Conservation (phyloP, 2,888 invertebrate species). For the Lithophane socia region DNA sequence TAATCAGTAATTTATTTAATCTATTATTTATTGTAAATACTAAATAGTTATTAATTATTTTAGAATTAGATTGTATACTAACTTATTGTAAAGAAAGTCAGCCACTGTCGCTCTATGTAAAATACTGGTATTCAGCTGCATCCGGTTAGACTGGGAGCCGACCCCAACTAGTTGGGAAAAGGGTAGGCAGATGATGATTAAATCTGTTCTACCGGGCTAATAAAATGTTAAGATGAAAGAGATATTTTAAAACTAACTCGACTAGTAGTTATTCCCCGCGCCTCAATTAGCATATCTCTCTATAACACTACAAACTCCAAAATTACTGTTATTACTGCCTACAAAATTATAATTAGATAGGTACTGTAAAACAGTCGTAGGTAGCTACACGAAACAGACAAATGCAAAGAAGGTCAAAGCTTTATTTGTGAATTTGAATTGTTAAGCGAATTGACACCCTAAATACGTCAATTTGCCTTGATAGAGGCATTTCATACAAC, state of each 20-base stretch:
- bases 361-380: constrained; percentile 14
- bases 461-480: not conserved
- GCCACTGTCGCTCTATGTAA: not conserved
- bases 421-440: not conserved
- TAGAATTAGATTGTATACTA: too few relatives aligned
- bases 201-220: not conserved
- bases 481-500: not conserved
- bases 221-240: constrained; percentile 15
- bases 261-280: constrained; percentile 3
- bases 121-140: too few relatives aligned
- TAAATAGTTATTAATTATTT: too few relatives aligned
- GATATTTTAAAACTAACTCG: not conserved
- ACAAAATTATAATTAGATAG: constrained; percentile 53
- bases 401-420: constrained; percentile 26
- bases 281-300: constrained; percentile 39
- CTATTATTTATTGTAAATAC: too few relatives aligned
- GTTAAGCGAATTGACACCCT: not conserved
- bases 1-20: too few relatives aligned
- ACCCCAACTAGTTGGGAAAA: too few relatives aligned
- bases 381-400: not conserved
- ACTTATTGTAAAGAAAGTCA: not conserved
- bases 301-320: constrained; percentile 32
- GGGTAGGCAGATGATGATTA: too few relatives aligned
- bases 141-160: too few relatives aligned
- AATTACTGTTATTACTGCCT: constrained; percentile 38